Conservation (phyloP, 2,113 vertebrate species). For the Oncorhynchus kisutch region DNA sequence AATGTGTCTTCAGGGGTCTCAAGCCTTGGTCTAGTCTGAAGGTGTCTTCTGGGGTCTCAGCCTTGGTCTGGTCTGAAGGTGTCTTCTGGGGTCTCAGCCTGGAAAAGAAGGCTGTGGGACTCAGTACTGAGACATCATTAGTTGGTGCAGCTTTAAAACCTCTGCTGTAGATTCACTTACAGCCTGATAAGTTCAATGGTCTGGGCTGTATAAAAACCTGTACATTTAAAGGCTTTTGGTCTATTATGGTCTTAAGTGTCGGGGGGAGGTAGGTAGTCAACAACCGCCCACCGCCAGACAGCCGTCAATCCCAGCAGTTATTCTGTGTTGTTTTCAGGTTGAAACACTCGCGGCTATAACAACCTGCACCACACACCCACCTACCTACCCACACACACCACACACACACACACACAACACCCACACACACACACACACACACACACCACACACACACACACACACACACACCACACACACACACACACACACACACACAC, state of each 20-base stretch:
- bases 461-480: neutral
- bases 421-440: neutral
- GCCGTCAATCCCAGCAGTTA: too few relatives aligned
- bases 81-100: neutral
- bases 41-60: neutral
- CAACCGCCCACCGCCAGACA: constrained; percentile 19
- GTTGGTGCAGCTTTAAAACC: constrained; percentile 75
- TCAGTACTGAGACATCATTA: constrained; percentile 70
- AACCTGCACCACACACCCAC: neutral
- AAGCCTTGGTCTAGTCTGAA: too few relatives aligned
- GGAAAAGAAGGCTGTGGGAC: neutral
- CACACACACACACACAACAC: constrained; percentile 33
- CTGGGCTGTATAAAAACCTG: constrained; percentile 69
- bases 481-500: neutral
- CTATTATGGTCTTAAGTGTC: constrained; percentile 84
- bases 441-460: neutral
- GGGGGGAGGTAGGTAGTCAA: constrained; percentile 73
- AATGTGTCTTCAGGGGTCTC: neutral
- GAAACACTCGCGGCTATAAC: too few relatives aligned
- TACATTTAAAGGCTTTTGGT: constrained; percentile 82
- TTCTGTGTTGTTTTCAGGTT: too few relatives aligned
- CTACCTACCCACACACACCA: neutral
- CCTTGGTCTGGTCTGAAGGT: neutral
- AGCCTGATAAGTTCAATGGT: constrained; percentile 76
- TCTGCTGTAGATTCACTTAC: constrained; percentile 71